Evolutionary conservation across 2,113 vertebrate genomes (phyloP).

Genomic region (Sarotherodon lohbergeri): DNA sequence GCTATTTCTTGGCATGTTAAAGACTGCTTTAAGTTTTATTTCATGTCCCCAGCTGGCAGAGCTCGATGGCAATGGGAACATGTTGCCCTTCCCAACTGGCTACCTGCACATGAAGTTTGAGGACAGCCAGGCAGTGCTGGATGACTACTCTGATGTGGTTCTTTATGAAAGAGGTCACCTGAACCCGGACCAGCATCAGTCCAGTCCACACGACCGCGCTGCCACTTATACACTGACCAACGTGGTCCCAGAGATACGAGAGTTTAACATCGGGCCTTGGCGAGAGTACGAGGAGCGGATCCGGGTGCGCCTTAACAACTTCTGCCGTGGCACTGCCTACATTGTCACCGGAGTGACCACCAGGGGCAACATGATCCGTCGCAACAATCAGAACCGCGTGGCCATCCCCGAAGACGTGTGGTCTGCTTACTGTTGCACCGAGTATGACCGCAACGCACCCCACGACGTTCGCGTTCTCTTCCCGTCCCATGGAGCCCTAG

Average conservation of each 20-base stretch:
- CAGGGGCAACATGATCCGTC: conserved; percentile 66
- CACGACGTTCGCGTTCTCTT: conserved; percentile 58
- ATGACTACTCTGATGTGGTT: conserved; percentile 70
- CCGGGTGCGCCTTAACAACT: conserved; percentile 68
- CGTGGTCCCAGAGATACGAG: conserved; percentile 64
- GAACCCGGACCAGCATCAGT: conserved; percentile 73
- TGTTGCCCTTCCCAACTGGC: conserved; percentile 62
- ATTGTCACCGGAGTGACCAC: conserved; percentile 67
- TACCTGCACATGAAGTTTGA: conserved; percentile 73
- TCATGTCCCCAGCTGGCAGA: conserved; percentile 53
- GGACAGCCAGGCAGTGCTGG: conserved; percentile 68
- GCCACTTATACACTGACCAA: conserved; percentile 72
- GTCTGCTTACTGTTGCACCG: conserved; percentile 72
- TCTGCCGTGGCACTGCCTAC: conserved; percentile 61
- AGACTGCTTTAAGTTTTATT: neutral
- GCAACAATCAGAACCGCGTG: conserved; percentile 67
- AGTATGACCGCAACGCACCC: conserved; percentile 66
- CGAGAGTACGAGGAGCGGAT: conserved; percentile 67
- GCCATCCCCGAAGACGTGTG: conserved; percentile 66
- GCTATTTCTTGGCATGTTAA: neutral
- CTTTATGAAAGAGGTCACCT: conserved; percentile 68
- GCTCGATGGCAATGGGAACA: conserved; percentile 63
- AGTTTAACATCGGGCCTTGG: conserved; percentile 74
- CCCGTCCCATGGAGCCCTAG: conserved; percentile 45
- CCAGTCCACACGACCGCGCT: conserved; percentile 63